Conservation (phyloP, 2,797 vertebrate species). For the Antrozous pallidus region DNA sequence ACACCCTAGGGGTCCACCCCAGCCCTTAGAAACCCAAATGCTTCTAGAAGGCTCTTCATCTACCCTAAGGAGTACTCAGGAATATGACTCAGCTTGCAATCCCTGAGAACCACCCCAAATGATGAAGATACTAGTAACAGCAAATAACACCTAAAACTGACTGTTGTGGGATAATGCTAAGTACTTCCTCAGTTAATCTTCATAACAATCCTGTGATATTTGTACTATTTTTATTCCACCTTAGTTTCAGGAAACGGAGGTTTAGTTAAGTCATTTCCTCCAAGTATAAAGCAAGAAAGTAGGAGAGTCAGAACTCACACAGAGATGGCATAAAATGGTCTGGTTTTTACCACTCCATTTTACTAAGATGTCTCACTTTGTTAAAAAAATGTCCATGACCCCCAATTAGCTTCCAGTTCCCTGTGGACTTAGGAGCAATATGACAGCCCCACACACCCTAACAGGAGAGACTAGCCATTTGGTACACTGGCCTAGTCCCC, state of each 20-base stretch:
- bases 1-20: not conserved
- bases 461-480: not conserved
- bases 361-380: not conserved
- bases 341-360: not conserved
- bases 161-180: not conserved
- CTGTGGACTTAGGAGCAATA: not conserved
- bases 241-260: conserved; percentile 14
- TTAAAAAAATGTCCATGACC: not conserved
- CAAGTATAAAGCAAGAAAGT: conserved; percentile 24
- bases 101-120: not conserved
- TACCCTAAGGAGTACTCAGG: not conserved
- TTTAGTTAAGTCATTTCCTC: conserved; percentile 39
- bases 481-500: not conserved
- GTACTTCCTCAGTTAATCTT: not conserved
- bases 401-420: not conserved
- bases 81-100: not conserved
- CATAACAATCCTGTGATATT: not conserved
- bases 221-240: conserved; percentile 23
- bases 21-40: not conserved
- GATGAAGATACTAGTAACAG: not conserved
- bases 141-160: not conserved
- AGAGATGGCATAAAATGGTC: not conserved
- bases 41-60: conserved; percentile 4
- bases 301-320: not conserved
- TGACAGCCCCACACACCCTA: not conserved